Conservation (phyloP, 2,113 vertebrate species). For the Recurvirostra avosetta region DNA sequence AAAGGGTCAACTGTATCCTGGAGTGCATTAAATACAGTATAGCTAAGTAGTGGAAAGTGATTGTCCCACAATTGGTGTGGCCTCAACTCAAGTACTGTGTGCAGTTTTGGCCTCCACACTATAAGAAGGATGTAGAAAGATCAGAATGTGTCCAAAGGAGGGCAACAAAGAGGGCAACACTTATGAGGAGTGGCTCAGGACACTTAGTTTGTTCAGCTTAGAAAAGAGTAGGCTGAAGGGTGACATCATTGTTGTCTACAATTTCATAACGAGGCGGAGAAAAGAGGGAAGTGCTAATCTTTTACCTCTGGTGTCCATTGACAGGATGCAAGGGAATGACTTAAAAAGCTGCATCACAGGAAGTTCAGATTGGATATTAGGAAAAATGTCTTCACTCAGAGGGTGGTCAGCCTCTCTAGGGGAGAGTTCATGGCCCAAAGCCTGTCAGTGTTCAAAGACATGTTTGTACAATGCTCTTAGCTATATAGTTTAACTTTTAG, state of each 20-base stretch:
- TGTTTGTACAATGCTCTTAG: accelerated
- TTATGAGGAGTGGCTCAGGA: neutral
- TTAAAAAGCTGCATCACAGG: neutral
- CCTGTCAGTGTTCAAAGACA: neutral
- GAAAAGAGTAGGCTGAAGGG: neutral
- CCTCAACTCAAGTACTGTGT: neutral
- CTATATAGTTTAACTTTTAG: neutral
- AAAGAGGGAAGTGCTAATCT: neutral
- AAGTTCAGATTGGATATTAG: neutral
- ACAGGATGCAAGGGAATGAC: accelerated
- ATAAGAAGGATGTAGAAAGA: neutral
- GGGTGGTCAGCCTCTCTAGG: neutral
- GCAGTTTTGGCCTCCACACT: neutral
- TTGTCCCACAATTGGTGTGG: neutral
- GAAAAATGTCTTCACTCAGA: neutral
- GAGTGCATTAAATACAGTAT: neutral
- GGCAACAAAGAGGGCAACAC: neutral
- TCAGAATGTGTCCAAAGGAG: neutral
- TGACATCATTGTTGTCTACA: neutral
- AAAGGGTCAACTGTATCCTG: neutral
- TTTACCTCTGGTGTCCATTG: neutral
- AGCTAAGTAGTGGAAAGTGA: neutral
- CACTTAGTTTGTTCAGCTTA: neutral
- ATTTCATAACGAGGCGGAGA: neutral
- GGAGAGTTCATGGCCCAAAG: neutral